Evolutionary conservation across 1,140 invertebrate species (phyloP).

Genomic region (Drosophila orosa): DNA sequence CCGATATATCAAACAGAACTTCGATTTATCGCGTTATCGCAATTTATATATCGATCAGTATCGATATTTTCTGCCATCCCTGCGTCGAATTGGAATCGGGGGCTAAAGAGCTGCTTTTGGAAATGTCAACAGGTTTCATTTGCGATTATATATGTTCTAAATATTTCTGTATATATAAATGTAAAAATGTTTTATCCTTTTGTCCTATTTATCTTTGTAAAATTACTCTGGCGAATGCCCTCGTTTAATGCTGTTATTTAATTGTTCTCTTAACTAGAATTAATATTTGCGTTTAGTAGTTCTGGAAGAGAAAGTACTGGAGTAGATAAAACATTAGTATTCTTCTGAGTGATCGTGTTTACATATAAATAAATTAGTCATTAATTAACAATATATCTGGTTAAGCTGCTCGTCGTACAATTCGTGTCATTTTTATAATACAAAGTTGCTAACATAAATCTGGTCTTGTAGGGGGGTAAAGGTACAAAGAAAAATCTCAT

Average conservation of each 20-base stretch:
- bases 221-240: constrained; percentile 40
- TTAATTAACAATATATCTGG: constrained; percentile 70
- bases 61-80: not conserved
- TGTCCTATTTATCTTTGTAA: constrained; percentile 35
- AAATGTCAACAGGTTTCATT: constrained; percentile 45
- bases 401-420: constrained; percentile 59
- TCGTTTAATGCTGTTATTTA: constrained; percentile 40
- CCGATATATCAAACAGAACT: not conserved
- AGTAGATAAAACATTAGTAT: constrained; percentile 62
- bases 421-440: constrained; percentile 60
- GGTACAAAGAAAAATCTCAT: constrained; percentile 77
- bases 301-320: constrained; percentile 59
- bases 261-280: constrained; percentile 31
- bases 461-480: constrained; percentile 42
- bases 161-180: constrained; percentile 58
- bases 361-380: constrained; percentile 70
- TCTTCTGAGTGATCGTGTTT: constrained; percentile 24
- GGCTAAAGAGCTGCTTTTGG: constrained; percentile 33
- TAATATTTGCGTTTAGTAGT: constrained; percentile 40
- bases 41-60: not conserved
- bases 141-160: constrained; percentile 49
- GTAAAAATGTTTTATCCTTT: constrained; percentile 51
- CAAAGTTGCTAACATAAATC: constrained; percentile 46
- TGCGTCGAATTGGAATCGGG: constrained; percentile 15
- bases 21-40: too few relatives aligned